A percentile compares a stretch with the other conserved stretches of the same genome.
These are phyloP conservation scores for Oreortyx pictus DNA, from an alignment of 2,797 vertebrate species.

Conservation along the genomic window DNA sequence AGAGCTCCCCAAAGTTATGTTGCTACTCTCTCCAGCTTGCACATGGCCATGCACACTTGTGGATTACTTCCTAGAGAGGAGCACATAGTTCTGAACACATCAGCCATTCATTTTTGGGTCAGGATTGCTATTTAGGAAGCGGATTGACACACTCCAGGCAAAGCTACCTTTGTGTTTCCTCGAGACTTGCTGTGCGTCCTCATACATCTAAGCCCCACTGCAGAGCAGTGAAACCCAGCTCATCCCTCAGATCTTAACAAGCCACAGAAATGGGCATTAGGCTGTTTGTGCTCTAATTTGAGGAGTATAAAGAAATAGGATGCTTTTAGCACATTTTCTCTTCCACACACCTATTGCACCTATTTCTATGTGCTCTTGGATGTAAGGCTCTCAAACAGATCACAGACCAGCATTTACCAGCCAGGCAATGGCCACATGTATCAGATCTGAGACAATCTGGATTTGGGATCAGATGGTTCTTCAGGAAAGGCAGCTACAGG, in stretches of 20 bases:
- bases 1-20: background rate
- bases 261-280: fast-evolving
- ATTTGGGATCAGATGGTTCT: background rate
- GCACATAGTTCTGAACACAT: fast-evolving
- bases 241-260: background rate
- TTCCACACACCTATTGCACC: background rate
- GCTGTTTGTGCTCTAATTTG: background rate
- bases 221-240: background rate
- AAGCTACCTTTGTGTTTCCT: background rate
- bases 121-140: background rate
- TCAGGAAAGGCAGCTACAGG: background rate
- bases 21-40: background rate
- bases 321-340: background rate
- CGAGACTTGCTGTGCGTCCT: background rate
- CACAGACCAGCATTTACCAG: background rate
- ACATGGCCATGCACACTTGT: background rate
- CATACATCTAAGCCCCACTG: background rate
- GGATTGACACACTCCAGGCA: background rate
- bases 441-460: background rate
- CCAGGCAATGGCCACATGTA: background rate
- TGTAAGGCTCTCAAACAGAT: background rate
- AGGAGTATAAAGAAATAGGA: background rate
- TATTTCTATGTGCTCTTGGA: background rate
- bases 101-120: background rate
- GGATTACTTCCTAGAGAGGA: background rate